Conservation (phyloP, 2,113 vertebrate genomes). For the Cyanoliseus patagonus region DNA sequence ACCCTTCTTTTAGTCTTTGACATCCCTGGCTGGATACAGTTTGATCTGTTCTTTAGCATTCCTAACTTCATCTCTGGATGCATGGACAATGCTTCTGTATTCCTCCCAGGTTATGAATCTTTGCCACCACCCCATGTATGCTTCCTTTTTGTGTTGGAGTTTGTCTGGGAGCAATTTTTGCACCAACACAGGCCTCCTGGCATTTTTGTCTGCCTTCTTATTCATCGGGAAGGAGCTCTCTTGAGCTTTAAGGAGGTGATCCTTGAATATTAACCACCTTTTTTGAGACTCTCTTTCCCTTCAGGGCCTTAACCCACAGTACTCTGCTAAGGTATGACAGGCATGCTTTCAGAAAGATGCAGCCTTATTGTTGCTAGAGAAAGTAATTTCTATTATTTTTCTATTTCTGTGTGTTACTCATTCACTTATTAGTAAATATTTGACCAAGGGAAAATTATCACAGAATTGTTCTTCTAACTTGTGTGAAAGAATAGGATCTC, state of each 20-base stretch:
- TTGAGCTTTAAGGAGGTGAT: background rate
- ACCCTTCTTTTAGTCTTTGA: background rate
- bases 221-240: background rate
- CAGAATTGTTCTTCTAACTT: background rate
- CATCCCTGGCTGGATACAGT: background rate
- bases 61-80: background rate
- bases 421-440: background rate
- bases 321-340: background rate
- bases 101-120: background rate
- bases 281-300: background rate
- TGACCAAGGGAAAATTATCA: background rate
- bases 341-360: background rate
- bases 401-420: background rate
- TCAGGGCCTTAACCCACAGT: background rate
- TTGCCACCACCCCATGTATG: background rate
- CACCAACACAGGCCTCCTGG: background rate
- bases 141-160: background rate
- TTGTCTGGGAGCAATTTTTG: background rate
- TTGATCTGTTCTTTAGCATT: background rate
- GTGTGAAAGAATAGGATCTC: background rate
- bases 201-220: background rate
- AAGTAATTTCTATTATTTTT: background rate
- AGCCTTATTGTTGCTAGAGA: background rate
- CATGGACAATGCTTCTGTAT: background rate
- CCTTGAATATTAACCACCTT: background rate